Percentiles rank a stretch among this genome's conserved stretches.
Evolutionary conservation across 2,113 vertebrate genomes (phyloP).

Genomic region (Rhinolophus ferrumequinum): DNA sequence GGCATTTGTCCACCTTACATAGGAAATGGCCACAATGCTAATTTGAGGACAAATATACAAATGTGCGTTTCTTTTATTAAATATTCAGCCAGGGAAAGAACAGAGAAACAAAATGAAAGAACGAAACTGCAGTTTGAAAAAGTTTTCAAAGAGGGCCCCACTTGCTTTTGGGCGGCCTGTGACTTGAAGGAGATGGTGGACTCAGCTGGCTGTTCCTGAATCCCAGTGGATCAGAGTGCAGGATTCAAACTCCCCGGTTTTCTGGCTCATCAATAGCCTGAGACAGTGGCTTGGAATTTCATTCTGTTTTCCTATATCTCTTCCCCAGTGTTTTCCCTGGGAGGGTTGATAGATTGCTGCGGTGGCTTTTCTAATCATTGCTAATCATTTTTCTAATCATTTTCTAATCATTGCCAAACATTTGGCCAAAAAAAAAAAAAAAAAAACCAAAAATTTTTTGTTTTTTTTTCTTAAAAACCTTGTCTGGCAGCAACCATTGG

Average conservation of each 20-base stretch:
- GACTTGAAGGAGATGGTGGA: not conserved
- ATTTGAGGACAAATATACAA: not conserved
- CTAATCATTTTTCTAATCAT: conserved; percentile 29
- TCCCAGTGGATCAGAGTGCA: not conserved
- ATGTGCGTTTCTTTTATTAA: conserved; percentile 29
- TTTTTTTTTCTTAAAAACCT: not conserved
- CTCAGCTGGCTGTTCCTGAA: not conserved
- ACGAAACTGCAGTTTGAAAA: not conserved
- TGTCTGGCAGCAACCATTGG: not conserved
- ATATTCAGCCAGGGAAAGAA: conserved; percentile 17
- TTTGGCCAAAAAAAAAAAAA: not conserved
- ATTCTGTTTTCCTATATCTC: not conserved
- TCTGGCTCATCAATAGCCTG: not conserved
- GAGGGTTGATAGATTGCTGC: not conserved
- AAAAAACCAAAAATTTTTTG: no score
- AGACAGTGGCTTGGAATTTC: not conserved
- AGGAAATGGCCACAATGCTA: not conserved
- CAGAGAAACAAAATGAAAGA: not conserved
- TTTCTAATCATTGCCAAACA: conserved; percentile 15
- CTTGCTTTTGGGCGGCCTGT: not conserved
- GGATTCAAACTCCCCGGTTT: not conserved
- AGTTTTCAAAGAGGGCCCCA: not conserved
- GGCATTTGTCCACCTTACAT: not conserved
- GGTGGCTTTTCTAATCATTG: not conserved
- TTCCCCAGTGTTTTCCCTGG: not conserved